Base-by-base conservation (phyloP, 2,888 invertebrate genomes). In the Tetheella fluctuosa region DNA sequence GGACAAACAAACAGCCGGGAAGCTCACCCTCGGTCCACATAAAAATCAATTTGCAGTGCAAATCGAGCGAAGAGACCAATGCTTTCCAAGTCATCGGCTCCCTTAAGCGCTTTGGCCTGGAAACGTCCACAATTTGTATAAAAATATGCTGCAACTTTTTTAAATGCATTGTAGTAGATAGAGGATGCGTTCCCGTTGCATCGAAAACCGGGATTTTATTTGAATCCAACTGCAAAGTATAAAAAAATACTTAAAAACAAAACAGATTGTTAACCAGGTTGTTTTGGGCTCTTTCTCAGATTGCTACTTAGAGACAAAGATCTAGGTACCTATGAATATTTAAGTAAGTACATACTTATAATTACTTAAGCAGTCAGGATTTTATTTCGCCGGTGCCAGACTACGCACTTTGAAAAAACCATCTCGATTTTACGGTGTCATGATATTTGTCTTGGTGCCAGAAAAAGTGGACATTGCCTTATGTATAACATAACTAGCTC, bases 1-100 rank as follows among this genome's bases (percentile, higher is more conserved):
- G 76, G 78, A 80, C 80, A 79, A 79, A 81, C 79, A 83, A 80
- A 83, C 77, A 72, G 65, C 68, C 52, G 67, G 63, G 63, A 70
- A 70, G 65, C 73, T 73, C 71, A 73, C 70, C 71, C 69, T 64
- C 69, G 76, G 68, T 74, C 81, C 75, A 81, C 81, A 89, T 87
- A 89, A 90, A 91, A 91, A 91, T 91, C 91, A 91, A 91, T 91
- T 92, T 89, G 74, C 86, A 84, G 85, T 88, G 89, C 81, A 90
- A 92, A 91, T 91, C 90, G 91, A 90, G 89, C 90, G 90, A 78
- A 77, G 77, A 84, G 79, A 83, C 89, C 90, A 82, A 90, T 89
- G 84, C 81, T 89, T 92, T 92, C 92, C 92, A 86, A 87, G 86
- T 88, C 90, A 91, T 85, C 88, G 86, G 71, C 59, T 86, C 85